Percentiles rank a stretch among this genome's conserved stretches.
Evolutionary conservation across 2,113 vertebrate genomes (phyloP).

Genomic region (Atractosteus spatula): DNA sequence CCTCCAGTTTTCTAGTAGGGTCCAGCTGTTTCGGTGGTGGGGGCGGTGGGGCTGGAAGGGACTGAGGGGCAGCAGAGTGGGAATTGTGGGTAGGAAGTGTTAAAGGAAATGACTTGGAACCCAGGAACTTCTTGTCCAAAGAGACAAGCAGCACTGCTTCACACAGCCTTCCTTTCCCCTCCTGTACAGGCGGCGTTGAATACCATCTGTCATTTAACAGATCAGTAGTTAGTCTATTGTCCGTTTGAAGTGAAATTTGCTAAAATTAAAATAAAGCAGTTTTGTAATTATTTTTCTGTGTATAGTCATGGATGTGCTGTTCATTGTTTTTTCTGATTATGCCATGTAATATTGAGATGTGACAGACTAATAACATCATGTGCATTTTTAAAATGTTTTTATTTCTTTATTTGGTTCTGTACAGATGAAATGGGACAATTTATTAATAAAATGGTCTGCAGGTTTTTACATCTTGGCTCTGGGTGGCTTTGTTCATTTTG

Average conservation of each 20-base stretch:
- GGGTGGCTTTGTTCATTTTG: background rate
- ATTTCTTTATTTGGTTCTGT: conserved; percentile 67
- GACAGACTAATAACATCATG: conserved; percentile 81
- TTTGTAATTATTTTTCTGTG: conserved; percentile 70
- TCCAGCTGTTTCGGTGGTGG: too few species aligned
- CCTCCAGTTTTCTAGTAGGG: too few species aligned
- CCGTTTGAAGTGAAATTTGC: conserved; percentile 37
- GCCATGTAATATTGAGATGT: conserved; percentile 81
- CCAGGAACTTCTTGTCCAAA: conserved; percentile 7
- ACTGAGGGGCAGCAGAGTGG: too few species aligned
- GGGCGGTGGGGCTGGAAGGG: too few species aligned
- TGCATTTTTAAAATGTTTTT: conserved; percentile 53
- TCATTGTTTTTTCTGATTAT: conserved; percentile 69
- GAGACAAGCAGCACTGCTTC: conserved; percentile 14
- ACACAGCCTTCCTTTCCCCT: conserved; percentile 1
- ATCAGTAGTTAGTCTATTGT: conserved; percentile 28
- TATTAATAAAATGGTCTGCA: conserved; percentile 90
- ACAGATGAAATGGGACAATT: conserved; percentile 90
- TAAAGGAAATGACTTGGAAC: background rate
- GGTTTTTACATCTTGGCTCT: conserved; percentile 74
- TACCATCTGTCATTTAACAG: conserved; percentile 26
- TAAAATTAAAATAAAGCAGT: conserved; percentile 27
- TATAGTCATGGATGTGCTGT: conserved; percentile 58
- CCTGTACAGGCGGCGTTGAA: conserved; percentile 19
- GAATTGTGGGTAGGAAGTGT: too few species aligned